Evolutionary conservation across 2,797 vertebrate genomes (phyloP), one percentile per base, ranked within the genome.

Genomic region (Sparidentex hasta): DNA sequence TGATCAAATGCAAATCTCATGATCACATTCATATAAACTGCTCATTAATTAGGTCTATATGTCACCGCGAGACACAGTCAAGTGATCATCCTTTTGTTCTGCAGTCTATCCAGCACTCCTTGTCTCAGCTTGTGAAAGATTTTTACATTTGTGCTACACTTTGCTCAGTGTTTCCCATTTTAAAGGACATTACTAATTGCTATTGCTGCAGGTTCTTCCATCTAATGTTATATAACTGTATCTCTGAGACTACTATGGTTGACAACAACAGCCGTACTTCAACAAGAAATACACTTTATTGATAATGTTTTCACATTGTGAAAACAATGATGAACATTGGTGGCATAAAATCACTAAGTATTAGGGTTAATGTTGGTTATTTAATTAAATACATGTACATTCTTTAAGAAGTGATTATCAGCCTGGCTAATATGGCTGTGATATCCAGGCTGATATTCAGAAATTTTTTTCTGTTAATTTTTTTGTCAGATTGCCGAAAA

Each of bases 1-100:
- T 43, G 56, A 46, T 58, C 11, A 62, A 23, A 29, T 7, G 1
- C 44, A 46, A 48, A 50, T 21, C 48, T 33, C 46, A 76, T 63
- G 20, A 61, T 41, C 56, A 41, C 48, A 54, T 65, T 33, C 4
- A 71, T 38, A 65, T 74, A 33, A 82, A 57, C 12, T 65, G 12
- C 17, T 41, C 2, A 12, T 59, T 9, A 38, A 52, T 52, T 3
- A 23, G 21, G 3, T 69, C 9, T 29, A 16, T 4, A 17, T 47
- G 38, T 58, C 20, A 44, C 7, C 1, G 8, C 0, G 1, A 33
- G 17, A 48, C 48, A 46, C 23, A 20, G 27, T 25, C 1, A 0
- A 59, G 38, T 52, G 29, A 33, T 72, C 4, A 41, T 16, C 4
- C 17, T 71, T 54, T 67, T 43, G 63, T 48, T 72, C 21, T 69